phyloP scores from a whole-genome alignment of 2,888 invertebrate genomes.

The Eulithis prunata region DNA sequence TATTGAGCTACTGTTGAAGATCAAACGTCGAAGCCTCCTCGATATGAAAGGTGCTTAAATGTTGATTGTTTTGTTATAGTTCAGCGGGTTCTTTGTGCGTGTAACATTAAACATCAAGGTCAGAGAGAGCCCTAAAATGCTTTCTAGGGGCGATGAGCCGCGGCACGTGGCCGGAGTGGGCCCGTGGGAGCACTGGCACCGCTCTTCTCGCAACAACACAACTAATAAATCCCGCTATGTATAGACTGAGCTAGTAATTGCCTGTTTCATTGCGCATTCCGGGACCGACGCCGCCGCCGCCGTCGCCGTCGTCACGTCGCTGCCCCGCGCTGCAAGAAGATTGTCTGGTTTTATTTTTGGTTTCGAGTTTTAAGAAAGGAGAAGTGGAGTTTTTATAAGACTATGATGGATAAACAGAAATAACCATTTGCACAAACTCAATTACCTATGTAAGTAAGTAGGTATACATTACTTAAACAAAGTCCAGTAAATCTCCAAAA shows the following conservation, averaged over 20 bases:
- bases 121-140: constrained; percentile 13
- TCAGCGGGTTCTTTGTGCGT: constrained; percentile 19
- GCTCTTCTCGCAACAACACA: not conserved
- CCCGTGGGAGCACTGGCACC: no score
- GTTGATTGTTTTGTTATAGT: constrained; percentile 24
- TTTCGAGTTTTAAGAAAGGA: no score
- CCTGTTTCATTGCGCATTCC: constrained; percentile 17
- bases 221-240: constrained; percentile 31
- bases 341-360: constrained; percentile 4
- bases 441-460: no score
- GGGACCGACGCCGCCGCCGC: not conserved
- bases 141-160: constrained; percentile 22
- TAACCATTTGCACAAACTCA: no score
- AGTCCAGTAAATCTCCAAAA: no score
- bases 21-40: constrained; percentile 2
- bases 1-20: no score
- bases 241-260: constrained; percentile 29
- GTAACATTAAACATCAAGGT: constrained; percentile 33
- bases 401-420: no score
- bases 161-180: constrained; percentile 19
- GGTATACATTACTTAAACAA: no score
- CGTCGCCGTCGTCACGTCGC: not conserved
- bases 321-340: not conserved
- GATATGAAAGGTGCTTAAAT: constrained; percentile 18
- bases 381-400: not conserved